Base-by-base conservation (phyloP, 2,888 invertebrate genomes). In the Hecatera dysodea region DNA sequence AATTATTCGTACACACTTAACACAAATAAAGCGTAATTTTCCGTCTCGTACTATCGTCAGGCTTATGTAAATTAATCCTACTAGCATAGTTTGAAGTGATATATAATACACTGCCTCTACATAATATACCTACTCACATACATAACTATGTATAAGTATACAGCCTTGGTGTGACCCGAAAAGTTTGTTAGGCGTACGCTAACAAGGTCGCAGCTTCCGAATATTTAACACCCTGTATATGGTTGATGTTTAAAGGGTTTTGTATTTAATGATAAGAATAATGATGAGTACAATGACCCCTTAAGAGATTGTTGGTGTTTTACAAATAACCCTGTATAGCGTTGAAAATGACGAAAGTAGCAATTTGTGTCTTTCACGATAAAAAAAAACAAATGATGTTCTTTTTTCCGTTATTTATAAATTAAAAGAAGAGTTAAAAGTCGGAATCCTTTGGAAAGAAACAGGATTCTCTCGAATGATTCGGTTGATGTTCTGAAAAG, bases 61-160 rank as follows among this genome's bases (percentile, higher is more conserved):
- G 56, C 29, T 72, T 82, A 81, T 82, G 80, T 82, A 82, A 81
- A 79, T 82, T 72, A 67, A 60, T 57, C 22, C 52, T 33, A 27
- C 62, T 46, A 62, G 17, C 46, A 46, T 53, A 79, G 80, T 79
- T 62, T 63, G 44, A 44, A 62, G 62, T 29, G 24, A 36, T 33
- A 33, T 72, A 39, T 75, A 56, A 52, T 72, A 50, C 55, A 50
- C 72, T 46, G 22, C 6, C n/a, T 52, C 44, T 39, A 36, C 12
- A 24, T 24, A n/a, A 17, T 39, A 39, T 39, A 39, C 12, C 15
- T 39, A 39, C 1, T 3, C 0, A 39, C 2, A 15, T 39, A 39
- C 8, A 29, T 22, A 36, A 29, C 6, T 50, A 36, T 8, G 11
- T 17, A n/a, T 12, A 12, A 50, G 50, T 48, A 42, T 15, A 46